phyloP scores from a whole-genome alignment of 2,797 vertebrate genomes.

The Heteromormyrus szaboi region DNA sequence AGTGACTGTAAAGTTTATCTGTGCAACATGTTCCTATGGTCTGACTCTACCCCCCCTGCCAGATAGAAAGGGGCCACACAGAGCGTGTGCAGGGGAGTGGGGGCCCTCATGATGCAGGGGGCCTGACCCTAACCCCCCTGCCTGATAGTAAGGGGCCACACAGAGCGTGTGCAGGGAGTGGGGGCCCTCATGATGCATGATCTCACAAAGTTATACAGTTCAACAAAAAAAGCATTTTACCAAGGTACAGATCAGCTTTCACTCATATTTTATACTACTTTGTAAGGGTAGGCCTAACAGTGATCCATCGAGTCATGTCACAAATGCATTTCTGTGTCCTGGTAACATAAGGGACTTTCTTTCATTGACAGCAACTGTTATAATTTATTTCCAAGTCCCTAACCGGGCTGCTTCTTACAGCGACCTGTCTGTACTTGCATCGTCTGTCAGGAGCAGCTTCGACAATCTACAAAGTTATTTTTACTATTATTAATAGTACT shows the following conservation, averaged over 20 bases:
- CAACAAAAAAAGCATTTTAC: background rate
- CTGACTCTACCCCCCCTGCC: background rate
- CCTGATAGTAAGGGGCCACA: background rate
- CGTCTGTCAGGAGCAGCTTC: no score
- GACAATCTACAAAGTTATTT: no score
- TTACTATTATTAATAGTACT: no score
- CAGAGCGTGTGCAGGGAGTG: background rate
- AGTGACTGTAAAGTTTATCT: background rate
- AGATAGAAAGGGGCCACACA: background rate
- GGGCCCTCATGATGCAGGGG: background rate
- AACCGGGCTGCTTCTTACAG: background rate
- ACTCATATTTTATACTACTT: background rate
- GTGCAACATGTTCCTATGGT: background rate
- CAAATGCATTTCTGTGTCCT: background rate
- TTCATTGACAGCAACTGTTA: background rate
- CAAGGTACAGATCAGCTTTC: background rate
- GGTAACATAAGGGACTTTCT: background rate
- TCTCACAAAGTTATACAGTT: background rate
- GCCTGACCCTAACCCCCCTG: no score
- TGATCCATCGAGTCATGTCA: background rate
- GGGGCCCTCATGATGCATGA: no score
- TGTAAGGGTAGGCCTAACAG: background rate
- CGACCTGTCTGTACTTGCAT: background rate
- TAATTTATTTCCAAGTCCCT: background rate
- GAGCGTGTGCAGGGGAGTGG: background rate